Conservation (phyloP, 2,797 vertebrate genomes). For the Halcyon badia region DNA sequence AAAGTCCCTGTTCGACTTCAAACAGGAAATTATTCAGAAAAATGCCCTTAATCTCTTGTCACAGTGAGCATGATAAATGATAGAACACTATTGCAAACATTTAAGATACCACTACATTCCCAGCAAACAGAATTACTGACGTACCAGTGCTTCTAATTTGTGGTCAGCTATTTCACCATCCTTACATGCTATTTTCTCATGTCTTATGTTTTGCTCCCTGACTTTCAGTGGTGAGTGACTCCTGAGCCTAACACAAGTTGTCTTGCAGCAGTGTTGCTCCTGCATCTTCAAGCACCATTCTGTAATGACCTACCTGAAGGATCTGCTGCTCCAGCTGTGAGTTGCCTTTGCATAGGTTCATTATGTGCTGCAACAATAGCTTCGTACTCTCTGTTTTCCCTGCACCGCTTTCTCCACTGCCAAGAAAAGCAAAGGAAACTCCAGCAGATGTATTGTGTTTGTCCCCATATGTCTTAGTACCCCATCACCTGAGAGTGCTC, state of each 20-base stretch:
- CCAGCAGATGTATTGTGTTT: neutral
- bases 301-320: constrained; percentile 77
- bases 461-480: neutral
- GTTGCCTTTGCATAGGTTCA: constrained; percentile 82
- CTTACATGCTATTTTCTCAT: neutral
- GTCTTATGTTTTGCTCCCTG: neutral
- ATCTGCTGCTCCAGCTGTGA: constrained; percentile 83
- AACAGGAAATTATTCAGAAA: neutral
- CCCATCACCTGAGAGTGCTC: neutral
- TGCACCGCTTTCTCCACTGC: constrained; percentile 84
- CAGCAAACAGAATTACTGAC: neutral
- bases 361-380: constrained; percentile 81
- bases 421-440: constrained; percentile 26
- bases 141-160: neutral
- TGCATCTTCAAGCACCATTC: neutral
- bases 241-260: neutral
- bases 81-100: neutral
- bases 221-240: neutral
- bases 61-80: neutral
- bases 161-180: neutral
- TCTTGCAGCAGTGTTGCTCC: neutral
- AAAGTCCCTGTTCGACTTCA: neutral
- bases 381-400: constrained; percentile 86
- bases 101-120: neutral
- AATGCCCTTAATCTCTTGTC: neutral